Evolutionary conservation across 30 jellyfish, hydroid and myxozoan genomes (phyloP).

Genomic region (Catostylus mosaicus): DNA sequence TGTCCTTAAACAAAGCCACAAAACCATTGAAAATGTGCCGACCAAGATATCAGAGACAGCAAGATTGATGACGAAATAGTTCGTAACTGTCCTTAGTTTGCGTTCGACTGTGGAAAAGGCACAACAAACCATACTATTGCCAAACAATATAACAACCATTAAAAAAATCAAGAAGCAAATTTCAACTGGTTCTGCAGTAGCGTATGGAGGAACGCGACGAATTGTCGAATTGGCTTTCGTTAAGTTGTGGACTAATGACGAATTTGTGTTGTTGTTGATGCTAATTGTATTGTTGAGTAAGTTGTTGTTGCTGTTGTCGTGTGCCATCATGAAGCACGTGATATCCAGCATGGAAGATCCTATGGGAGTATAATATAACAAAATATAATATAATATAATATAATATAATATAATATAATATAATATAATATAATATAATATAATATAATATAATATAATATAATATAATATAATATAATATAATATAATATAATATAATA

Average conservation of each 20-base stretch:
- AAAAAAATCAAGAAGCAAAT: slow-evolving; percentile 40
- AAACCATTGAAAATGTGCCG: slow-evolving; percentile 62
- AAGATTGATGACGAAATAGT: slow-evolving; percentile 64
- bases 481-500: no score
- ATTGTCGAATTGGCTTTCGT: not conserved
- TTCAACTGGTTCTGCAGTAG: slow-evolving; percentile 61
- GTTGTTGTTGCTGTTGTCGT: not conserved
- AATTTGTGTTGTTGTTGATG: not conserved
- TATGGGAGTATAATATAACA: not conserved
- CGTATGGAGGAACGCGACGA: not conserved
- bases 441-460: no score
- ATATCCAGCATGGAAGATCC: not conserved
- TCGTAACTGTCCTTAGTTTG: slow-evolving; percentile 55
- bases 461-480: no score
- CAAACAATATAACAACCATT: slow-evolving; percentile 58
- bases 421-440: no score
- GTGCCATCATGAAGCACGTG: slow-evolving; percentile 3
- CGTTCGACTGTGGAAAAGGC: slow-evolving; percentile 70
- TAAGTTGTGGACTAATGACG: not conserved
- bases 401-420: no score
- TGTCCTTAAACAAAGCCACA: slow-evolving; percentile 66
- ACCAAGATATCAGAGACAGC: slow-evolving; percentile 73
- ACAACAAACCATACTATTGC: slow-evolving; percentile 57
- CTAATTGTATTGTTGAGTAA: not conserved
- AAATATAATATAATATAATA: no score